A percentile compares a stretch with the other conserved stretches of the same genome.
phyloP scores from a whole-genome alignment of 2,113 vertebrate species.

The Megaceryle maxima region DNA sequence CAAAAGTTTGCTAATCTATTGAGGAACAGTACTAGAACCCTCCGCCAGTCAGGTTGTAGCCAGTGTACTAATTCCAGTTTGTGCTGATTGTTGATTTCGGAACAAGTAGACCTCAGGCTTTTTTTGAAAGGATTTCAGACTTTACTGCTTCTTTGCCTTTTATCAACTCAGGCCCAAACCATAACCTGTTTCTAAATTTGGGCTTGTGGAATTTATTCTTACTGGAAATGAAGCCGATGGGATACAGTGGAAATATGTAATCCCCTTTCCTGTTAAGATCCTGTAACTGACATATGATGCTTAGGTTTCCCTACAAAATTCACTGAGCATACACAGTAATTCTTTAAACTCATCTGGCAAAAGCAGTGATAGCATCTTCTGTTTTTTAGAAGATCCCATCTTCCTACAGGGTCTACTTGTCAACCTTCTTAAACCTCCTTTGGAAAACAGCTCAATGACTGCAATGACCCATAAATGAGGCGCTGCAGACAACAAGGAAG shows the following conservation, averaged over 20 bases:
- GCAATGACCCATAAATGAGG: not conserved
- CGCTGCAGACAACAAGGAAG: not conserved
- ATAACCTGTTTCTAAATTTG: not conserved
- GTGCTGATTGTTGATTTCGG: not conserved
- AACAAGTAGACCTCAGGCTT: not conserved
- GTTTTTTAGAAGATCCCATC: not conserved
- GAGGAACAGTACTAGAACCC: not conserved
- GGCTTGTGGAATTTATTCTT: not conserved
- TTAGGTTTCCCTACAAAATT: not conserved
- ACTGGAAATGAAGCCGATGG: not conserved
- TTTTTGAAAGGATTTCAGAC: not conserved
- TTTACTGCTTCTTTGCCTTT: not conserved
- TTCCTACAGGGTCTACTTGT: not conserved
- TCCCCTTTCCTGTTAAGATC: not conserved
- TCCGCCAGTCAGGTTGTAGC: not conserved
- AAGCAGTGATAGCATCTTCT: not conserved
- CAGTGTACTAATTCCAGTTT: not conserved
- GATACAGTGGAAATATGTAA: not conserved
- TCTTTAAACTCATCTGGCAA: not conserved
- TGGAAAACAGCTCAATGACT: not conserved
- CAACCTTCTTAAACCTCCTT: not conserved
- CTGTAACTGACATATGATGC: not conserved
- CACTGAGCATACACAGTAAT: not conserved
- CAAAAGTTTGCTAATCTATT: not conserved
- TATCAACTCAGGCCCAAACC: not conserved